phyloP scores from a whole-genome alignment of 2,113 vertebrate genomes.

The Hassar affinis region DNA sequence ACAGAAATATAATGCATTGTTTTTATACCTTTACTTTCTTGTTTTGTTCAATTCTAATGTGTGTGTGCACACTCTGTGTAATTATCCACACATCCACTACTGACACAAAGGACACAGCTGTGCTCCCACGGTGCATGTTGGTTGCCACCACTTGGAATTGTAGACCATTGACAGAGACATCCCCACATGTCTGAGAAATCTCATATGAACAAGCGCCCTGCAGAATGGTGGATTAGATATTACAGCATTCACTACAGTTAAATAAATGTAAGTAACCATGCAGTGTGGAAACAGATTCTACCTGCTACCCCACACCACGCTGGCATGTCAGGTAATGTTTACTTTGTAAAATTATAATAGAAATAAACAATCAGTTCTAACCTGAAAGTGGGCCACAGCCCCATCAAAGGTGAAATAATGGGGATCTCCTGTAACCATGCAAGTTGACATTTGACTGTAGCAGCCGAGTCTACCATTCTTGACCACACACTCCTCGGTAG shows the following conservation, averaged over 20 bases:
- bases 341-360: not conserved
- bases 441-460: conserved; percentile 57
- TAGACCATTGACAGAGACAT: conserved; percentile 6
- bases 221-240: conserved; percentile 46
- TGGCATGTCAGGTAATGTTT: not conserved
- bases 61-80: not conserved
- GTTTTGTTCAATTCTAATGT: conserved; percentile 60
- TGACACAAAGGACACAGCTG: conserved; percentile 64
- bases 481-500: conserved; percentile 60
- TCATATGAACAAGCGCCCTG: conserved; percentile 76
- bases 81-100: conserved; percentile 64
- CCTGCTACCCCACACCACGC: too few species aligned
- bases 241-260: not conserved
- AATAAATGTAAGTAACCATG: not conserved
- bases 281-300: not conserved
- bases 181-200: conserved; percentile 60
- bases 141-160: conserved; percentile 62
- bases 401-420: conserved; percentile 78
- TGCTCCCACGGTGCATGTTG: conserved; percentile 64
- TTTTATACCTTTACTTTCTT: conserved; percentile 58
- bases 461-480: conserved; percentile 43
- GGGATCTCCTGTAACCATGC: conserved; percentile 71
- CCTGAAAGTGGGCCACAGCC: conserved; percentile 63
- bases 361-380: not conserved
- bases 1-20: not conserved